A percentile compares a stretch with the other conserved stretches of the same genome.
phyloP scores from a whole-genome alignment of 2,797 vertebrate genomes.

The Halcyon badia region DNA sequence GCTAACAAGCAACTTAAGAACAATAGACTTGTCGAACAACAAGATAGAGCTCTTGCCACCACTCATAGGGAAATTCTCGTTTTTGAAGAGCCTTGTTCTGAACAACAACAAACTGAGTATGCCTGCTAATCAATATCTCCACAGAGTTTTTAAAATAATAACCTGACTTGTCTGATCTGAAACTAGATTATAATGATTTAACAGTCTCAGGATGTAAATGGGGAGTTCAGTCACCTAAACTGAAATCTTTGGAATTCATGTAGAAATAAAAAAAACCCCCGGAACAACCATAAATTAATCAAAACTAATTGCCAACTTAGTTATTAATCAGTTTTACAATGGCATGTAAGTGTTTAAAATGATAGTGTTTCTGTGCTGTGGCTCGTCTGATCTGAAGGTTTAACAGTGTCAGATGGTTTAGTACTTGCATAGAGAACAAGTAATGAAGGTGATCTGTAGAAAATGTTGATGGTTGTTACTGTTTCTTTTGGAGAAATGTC shows the following conservation, averaged over 20 bases:
- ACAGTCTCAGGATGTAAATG: not conserved
- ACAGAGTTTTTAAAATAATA: not conserved
- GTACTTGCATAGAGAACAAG: not conserved
- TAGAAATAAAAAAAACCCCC: not conserved
- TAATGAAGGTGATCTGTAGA: not conserved
- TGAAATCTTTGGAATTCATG: not conserved
- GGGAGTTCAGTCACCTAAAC: not conserved
- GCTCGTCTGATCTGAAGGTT: not conserved
- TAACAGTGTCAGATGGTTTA: not conserved
- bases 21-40: constrained; percentile 93
- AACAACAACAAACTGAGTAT: constrained; percentile 92
- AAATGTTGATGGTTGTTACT: not conserved
- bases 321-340: not conserved
- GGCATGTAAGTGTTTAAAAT: not conserved
- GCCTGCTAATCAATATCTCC: constrained; percentile 53
- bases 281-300: not conserved
- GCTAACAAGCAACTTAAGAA: constrained; percentile 90
- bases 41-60: constrained; percentile 91
- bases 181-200: not conserved
- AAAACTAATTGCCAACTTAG: not conserved
- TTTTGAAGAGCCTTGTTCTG: constrained; percentile 91
- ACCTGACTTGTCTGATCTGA: not conserved
- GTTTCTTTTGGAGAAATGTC: not conserved
- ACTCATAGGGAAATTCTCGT: constrained; percentile 89
- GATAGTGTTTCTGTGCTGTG: not conserved